Evolutionary conservation across 2,113 vertebrate genomes (phyloP).

Genomic region (Corythoichthys intestinalis): DNA sequence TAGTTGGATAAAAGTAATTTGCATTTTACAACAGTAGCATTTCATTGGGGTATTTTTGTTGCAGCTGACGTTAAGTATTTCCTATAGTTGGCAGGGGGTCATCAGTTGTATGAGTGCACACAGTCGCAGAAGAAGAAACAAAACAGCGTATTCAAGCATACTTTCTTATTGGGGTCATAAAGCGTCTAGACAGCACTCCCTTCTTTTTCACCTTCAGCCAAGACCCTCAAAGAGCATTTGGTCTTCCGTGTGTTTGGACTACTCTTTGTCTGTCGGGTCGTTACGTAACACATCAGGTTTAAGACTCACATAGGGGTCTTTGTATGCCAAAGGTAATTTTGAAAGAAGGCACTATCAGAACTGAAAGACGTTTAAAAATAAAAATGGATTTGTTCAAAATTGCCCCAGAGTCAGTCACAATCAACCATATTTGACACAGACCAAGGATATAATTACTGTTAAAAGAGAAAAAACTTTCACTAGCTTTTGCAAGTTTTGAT

Average conservation of each 20-base stretch:
- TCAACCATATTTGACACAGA: background rate
- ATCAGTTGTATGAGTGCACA: conserved; percentile 55
- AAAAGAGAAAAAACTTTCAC: no score
- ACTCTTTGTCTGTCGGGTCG: conserved; percentile 65
- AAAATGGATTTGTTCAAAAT: background rate
- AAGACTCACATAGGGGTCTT: background rate
- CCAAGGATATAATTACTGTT: background rate
- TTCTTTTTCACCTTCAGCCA: conserved; percentile 74
- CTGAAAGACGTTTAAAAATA: background rate
- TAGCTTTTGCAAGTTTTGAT: no score
- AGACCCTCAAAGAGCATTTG: conserved; percentile 70
- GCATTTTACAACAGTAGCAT: background rate
- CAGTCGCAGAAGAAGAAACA: conserved; percentile 74
- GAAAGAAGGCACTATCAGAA: background rate
- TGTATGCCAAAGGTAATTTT: background rate
- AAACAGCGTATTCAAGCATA: conserved; percentile 82
- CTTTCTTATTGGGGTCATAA: conserved; percentile 98
- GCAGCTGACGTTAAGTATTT: background rate
- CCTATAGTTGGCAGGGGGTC: background rate
- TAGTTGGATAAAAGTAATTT: background rate
- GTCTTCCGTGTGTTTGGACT: conserved; percentile 62
- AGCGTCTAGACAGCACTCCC: conserved; percentile 99
- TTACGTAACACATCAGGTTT: conserved; percentile 41
- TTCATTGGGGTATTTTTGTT: background rate
- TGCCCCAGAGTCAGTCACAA: background rate